Percentiles rank a stretch among this genome's conserved stretches.
These are phyloP conservation scores for Uropsilus gracilis DNA, from an alignment of 2,113 vertebrate species.

Conservation along the genomic window DNA sequence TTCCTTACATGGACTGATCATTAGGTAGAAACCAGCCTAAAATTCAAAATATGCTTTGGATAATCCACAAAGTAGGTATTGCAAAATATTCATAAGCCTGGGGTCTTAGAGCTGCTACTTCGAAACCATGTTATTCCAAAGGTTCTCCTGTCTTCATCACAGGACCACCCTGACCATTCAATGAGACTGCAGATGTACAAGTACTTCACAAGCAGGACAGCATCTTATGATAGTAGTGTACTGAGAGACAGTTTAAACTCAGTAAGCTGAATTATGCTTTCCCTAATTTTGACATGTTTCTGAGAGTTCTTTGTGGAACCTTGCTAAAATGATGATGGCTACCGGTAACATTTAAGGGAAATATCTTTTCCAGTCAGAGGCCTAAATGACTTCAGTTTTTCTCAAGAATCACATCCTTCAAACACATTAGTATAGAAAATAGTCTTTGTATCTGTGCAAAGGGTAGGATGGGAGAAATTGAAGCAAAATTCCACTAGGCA, in stretches of 20 bases:
- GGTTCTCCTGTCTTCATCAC: background rate
- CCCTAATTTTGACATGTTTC: constrained; percentile 8
- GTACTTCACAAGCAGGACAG: background rate
- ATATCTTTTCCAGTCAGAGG: background rate
- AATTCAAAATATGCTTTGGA: constrained; percentile 29
- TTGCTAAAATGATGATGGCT: background rate
- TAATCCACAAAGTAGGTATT: constrained; percentile 6
- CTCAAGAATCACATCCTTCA: constrained; percentile 45
- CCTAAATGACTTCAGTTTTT: background rate
- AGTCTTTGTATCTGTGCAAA: background rate
- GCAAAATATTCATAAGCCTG: constrained; percentile 28
- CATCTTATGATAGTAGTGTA: background rate
- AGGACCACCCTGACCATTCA: background rate
- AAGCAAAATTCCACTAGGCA: constrained; percentile 56
- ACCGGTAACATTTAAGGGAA: constrained; percentile 21
- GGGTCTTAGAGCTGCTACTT: background rate
- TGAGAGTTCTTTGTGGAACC: background rate
- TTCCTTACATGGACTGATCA: background rate
- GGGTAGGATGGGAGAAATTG: constrained; percentile 27
- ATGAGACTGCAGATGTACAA: background rate
- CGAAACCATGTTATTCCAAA: background rate
- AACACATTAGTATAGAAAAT: constrained; percentile 1
- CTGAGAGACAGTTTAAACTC: background rate
- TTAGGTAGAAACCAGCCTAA: constrained; percentile 38
- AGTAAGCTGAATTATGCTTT: background rate